Evolutionary conservation across 2,797 vertebrate genomes (phyloP), one percentile per base, ranked within the genome.

Genomic region (Anomalospiza imberbis): DNA sequence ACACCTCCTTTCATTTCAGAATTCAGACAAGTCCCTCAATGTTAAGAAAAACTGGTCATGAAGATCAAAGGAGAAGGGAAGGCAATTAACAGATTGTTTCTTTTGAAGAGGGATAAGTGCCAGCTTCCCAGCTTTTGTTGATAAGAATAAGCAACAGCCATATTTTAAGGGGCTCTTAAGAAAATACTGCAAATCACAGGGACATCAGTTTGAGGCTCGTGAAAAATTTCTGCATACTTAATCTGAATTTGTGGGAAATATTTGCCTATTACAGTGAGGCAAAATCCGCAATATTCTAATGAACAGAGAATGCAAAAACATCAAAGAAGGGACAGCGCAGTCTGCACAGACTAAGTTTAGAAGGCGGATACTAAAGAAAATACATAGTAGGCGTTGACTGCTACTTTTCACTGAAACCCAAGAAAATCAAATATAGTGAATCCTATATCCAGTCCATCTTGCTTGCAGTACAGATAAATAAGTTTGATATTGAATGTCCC

Each of bases 41-140:
- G 1, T 74, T 72, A 50, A 74, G 68, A 71, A 72, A 88, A 77
- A 72, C 4, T 40, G 42, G 50, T 72, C 54, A 50, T 11, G 36
- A 83, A 92, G 82, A 95, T 94, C 65, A 95, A 94, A 96, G 75
- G 55, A 91, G 50, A 82, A 80, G 16, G 29, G 25, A 91, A 92
- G 17, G 79, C 89, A 96, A 96, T 96, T 95, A 96, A 66, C 65
- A 88, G 79, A 88, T 25, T 50, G 50, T 48, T 44, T 55, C 66
- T 71, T 78, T 78, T 86, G 84, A 86, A 86, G 84, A 86, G 10
- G 66, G 50, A 36, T 78, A 71, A 63, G 58, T 57, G 58, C 50
- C 53, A 61, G 57, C 85, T 95, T 85, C 65, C 29, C 65, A 91
- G 89, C 68, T 93, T 88, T 61, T 74, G 8, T 71, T 77, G 82